Conservation (phyloP, 1,140 invertebrate genomes). For the Cephus cinctus region DNA sequence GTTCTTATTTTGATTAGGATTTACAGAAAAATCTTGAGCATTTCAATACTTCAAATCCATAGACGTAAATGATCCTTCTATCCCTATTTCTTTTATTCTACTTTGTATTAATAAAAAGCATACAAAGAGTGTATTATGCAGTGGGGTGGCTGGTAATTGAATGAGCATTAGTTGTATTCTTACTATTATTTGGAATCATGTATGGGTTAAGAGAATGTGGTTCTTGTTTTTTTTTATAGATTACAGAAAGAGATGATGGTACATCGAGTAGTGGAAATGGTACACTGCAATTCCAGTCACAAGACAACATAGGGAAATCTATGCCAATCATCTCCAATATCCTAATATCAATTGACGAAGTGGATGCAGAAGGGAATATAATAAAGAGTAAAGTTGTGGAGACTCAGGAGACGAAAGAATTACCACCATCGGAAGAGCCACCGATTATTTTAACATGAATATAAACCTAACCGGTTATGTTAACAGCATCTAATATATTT, state of each 20-base stretch:
- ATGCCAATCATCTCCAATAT: constrained; percentile 50
- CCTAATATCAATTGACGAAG: constrained; percentile 56
- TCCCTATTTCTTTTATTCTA: no score
- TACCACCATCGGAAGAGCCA: constrained; percentile 41
- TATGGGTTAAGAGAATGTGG: neutral
- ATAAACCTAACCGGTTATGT: no score
- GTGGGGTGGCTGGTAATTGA: no score
- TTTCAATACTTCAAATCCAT: neutral
- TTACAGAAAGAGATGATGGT: constrained; percentile 26
- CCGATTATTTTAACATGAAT: constrained; percentile 44
- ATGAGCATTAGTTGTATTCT: no score
- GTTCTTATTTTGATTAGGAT: neutral
- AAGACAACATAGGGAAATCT: constrained; percentile 21
- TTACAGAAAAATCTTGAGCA: neutral
- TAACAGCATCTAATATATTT: no score
- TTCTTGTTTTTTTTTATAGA: constrained; percentile 20
- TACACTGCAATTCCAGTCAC: no score
- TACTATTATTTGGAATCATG: no score
- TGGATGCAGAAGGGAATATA: constrained; percentile 57
- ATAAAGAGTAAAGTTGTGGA: constrained; percentile 52
- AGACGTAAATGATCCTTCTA: no score
- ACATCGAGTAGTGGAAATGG: no score
- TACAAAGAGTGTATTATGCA: no score
- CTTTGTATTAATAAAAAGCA: no score
- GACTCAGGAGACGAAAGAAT: constrained; percentile 47